Evolutionary conservation across 2,888 invertebrate species (phyloP), one percentile per base, ranked within the genome.

Genomic region (Parnassius apollo): DNA sequence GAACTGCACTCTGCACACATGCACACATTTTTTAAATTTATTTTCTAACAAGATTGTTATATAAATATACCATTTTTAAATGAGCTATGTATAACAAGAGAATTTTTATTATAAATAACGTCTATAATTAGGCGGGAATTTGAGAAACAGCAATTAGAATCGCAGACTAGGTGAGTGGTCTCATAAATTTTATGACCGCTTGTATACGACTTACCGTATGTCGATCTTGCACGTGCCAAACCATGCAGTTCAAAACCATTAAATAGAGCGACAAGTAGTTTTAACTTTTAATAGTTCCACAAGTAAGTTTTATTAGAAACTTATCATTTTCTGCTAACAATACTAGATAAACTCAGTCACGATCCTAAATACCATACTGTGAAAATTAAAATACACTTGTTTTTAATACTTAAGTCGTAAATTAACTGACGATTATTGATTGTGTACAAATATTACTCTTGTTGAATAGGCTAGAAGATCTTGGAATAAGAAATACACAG

Each of bases 211-310:
- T 52, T 52, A 48, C 42, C 61, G 18, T 57, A 48, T 48, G 52
- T 9, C 9, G 35, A 57, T 50, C 10, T 57, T 62, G 48, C 57
- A 62, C 52, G 61, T 52, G 61, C 57, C 42, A 11, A 57, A n/a
- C 18, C n/a, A 42, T 54, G 11, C 52, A 22, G 57, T 52, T 42
- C 18, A 46, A 25, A 62, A 62, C 57, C 61, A 52, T 53, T 52
- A 62, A 42, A 49, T 55, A 62, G 35, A 46, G 48, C 55, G 45
- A 18, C 44, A 54, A 42, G 45, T 35, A 35, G 2, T 57, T 58
- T 62, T 62, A 59, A 59, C 59, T 57, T 58, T 62, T 62, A 59
- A 59, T 62, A 46, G 54, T 55, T 22, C 54, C 9, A 51, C 54
- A 50, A 49, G 10, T 22, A 42, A 44, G n/a, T 46, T 54, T 62